Conservation (phyloP, 2,797 vertebrate genomes). For the Dermochelys coriacea region DNA sequence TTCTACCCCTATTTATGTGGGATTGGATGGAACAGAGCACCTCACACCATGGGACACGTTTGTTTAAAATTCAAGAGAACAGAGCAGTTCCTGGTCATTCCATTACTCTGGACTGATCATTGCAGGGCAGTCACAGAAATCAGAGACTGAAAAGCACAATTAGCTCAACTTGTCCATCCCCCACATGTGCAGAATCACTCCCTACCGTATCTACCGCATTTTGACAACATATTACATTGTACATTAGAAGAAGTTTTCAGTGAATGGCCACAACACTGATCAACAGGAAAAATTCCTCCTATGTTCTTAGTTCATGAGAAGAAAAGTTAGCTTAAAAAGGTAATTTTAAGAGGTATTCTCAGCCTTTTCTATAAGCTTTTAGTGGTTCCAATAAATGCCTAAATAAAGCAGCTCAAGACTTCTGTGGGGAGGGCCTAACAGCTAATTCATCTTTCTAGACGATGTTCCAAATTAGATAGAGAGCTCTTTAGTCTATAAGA, state of each 20-base stretch:
- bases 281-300: not conserved
- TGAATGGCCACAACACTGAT: not conserved
- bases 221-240: not conserved
- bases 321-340: no score
- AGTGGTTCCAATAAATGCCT: not conserved
- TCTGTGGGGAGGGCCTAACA: not conserved
- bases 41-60: no score
- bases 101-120: no score
- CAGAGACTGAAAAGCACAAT: not conserved
- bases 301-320: no score
- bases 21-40: not conserved
- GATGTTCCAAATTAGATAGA: not conserved
- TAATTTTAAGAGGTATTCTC: no score
- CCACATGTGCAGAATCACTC: no score
- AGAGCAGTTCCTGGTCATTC: no score
- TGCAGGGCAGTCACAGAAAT: no score
- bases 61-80: no score
- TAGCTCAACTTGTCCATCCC: not conserved
- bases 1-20: no score
- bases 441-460: not conserved
- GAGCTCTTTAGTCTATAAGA: not conserved
- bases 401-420: not conserved
- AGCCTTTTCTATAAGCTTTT: not conserved
- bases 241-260: not conserved
- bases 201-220: not conserved